Evolutionary conservation across 2,113 vertebrate species (phyloP).

Genomic region (Clarias magur): DNA sequence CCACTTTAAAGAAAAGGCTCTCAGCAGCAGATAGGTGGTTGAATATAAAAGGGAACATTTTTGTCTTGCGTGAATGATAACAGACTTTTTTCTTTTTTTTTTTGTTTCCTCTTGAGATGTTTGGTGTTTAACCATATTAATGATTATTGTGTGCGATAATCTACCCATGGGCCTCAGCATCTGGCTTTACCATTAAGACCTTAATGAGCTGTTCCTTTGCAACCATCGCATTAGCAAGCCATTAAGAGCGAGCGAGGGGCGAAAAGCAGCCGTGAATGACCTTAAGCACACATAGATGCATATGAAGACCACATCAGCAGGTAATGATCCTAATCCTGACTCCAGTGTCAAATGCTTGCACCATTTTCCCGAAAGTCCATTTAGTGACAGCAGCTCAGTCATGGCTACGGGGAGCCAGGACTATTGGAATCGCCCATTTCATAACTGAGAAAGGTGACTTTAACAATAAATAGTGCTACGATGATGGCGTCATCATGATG

Average conservation of each 20-base stretch:
- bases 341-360: not conserved
- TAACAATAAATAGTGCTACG: conserved; percentile 53
- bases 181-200: conserved; percentile 71
- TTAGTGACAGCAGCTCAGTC: conserved; percentile 15
- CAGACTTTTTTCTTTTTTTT: not conserved
- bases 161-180: conserved; percentile 66
- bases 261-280: conserved; percentile 26
- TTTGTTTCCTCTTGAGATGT: conserved; percentile 57
- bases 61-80: conserved; percentile 11
- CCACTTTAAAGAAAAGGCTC: not conserved
- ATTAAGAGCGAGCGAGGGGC: conserved; percentile 46
- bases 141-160: conserved; percentile 66
- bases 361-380: conserved; percentile 12
- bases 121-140: conserved; percentile 64
- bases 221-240: conserved; percentile 55
- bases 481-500: conserved; percentile 10
- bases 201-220: conserved; percentile 72
- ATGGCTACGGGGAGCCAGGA: conserved; percentile 16
- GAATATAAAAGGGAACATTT: conserved; percentile 14
- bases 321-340: not conserved
- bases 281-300: conserved; percentile 26
- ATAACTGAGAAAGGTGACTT: conserved; percentile 70
- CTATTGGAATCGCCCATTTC: conserved; percentile 39
- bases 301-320: conserved; percentile 3
- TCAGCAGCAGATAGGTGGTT: not conserved